Evolutionary conservation across 2,113 vertebrate species (phyloP).

Genomic region (Carassius gibelio): DNA sequence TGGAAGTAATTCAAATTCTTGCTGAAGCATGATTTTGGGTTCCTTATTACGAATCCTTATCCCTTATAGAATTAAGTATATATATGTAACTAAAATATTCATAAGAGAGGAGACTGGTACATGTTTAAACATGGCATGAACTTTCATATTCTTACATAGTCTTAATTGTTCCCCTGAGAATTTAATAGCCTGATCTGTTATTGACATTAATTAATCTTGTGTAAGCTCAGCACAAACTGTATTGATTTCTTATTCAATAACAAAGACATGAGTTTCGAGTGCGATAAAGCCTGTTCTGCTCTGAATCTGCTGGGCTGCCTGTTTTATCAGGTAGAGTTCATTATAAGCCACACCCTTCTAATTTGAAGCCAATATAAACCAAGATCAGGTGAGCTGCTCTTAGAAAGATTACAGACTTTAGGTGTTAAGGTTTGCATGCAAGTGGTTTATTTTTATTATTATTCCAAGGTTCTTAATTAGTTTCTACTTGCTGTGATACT

Average conservation of each 20-base stretch:
- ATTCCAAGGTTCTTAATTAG: background rate
- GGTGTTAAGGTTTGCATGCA: too few relatives aligned
- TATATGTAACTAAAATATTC: too few relatives aligned
- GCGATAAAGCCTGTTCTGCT: background rate
- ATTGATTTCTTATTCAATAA: background rate
- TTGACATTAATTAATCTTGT: background rate
- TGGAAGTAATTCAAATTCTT: too few relatives aligned
- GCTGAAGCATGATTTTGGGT: too few relatives aligned
- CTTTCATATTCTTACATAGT: too few relatives aligned
- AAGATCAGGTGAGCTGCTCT: background rate
- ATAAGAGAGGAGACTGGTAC: too few relatives aligned
- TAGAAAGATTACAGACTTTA: background rate
- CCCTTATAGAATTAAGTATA: too few relatives aligned
- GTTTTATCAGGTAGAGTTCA: background rate
- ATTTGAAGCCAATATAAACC: background rate
- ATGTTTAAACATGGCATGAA: too few relatives aligned
- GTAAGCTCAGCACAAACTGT: background rate
- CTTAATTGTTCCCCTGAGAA: too few relatives aligned
- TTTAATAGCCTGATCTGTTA: background rate
- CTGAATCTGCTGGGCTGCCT: background rate
- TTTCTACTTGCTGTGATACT: background rate
- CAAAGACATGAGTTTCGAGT: background rate
- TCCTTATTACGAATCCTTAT: too few relatives aligned
- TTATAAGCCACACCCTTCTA: slow-evolving; percentile 1
- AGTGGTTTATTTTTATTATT: background rate